These are phyloP conservation scores for Cottoperca gobio DNA, from an alignment of 2,797 vertebrate genomes.

Conservation along the genomic window DNA sequence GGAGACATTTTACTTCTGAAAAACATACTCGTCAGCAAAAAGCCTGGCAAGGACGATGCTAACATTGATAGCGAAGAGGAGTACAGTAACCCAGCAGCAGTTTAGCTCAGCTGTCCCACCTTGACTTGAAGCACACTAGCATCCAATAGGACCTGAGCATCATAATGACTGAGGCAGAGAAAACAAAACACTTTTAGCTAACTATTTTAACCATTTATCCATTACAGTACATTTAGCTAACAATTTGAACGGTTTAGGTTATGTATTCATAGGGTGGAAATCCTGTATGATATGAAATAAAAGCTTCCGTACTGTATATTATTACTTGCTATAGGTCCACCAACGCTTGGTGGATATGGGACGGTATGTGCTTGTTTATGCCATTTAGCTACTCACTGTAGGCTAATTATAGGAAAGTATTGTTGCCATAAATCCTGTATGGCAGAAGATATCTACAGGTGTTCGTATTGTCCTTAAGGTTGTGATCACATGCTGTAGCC, in stretches of 20 bases:
- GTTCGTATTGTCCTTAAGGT: background rate
- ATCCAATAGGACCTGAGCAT: background rate
- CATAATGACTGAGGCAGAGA: too few species aligned
- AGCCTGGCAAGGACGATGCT: too few species aligned
- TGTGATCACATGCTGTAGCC: background rate
- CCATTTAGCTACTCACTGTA: background rate
- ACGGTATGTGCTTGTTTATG: background rate
- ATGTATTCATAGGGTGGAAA: too few species aligned
- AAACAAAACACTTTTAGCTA: too few species aligned
- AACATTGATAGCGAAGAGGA: too few species aligned
- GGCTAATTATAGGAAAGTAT: background rate
- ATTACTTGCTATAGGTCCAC: too few species aligned
- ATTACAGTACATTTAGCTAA: background rate
- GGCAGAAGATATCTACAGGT: background rate
- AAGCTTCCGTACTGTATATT: too few species aligned
- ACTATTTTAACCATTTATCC: background rate
- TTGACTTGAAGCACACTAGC: background rate
- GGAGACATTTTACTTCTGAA: too few species aligned
- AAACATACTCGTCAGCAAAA: too few species aligned
- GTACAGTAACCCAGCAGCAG: too few species aligned
- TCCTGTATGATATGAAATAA: too few species aligned
- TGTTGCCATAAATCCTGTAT: background rate
- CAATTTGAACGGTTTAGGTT: background rate
- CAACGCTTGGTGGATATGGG: too few species aligned
- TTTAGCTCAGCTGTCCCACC: background rate